Percentiles rank a stretch among this genome's conserved stretches.
Evolutionary conservation across 1,140 invertebrate genomes (phyloP).

Genomic region (Bathynomus jamesi): DNA sequence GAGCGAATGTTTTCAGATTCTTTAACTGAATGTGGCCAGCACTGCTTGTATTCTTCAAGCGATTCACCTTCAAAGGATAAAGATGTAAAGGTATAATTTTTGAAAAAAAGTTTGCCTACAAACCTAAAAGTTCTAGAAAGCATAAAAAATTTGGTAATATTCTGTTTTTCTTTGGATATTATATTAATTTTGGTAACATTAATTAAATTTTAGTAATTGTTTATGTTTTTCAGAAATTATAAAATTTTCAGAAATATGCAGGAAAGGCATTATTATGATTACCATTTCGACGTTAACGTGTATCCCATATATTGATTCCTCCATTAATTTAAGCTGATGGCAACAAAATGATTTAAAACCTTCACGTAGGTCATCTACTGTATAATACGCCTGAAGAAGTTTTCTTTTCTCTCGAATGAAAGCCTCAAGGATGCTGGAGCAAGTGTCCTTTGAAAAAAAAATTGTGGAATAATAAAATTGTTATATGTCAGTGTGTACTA

Average conservation of each 20-base stretch:
- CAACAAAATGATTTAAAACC: not conserved
- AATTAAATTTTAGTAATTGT: not conserved
- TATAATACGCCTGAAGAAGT: not conserved
- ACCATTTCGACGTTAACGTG: not conserved
- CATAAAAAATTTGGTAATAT: no score
- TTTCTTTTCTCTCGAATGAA: not conserved
- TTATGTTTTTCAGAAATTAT: not conserved
- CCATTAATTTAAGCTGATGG: not conserved
- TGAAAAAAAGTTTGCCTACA: not conserved
- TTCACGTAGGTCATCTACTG: not conserved
- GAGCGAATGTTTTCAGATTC: no score
- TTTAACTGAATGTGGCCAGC: no score
- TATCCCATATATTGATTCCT: not conserved
- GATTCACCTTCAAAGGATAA: no score
- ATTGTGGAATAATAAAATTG: not conserved
- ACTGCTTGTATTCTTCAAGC: no score
- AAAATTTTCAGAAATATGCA: not conserved
- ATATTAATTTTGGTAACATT: no score
- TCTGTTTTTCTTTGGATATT: no score
- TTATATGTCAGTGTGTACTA: not conserved
- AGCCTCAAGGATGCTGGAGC: not conserved
- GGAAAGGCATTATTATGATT: not conserved
- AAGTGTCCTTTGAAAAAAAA: not conserved
- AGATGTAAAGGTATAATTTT: no score
- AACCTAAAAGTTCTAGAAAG: no score